phyloP scores from a whole-genome alignment of 2,113 vertebrate genomes.

The Macquaria australasica region DNA sequence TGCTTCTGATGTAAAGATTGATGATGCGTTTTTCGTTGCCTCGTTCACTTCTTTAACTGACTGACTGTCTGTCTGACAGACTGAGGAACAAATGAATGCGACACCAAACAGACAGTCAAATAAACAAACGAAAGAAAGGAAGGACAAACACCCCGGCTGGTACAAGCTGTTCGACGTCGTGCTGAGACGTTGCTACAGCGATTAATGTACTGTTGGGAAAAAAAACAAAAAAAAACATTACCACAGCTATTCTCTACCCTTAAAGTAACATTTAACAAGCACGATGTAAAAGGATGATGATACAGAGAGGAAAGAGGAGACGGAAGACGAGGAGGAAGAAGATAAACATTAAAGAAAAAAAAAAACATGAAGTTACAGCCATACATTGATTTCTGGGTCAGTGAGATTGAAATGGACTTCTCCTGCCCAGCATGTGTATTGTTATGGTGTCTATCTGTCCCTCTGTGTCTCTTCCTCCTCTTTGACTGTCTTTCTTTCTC shows the following conservation, averaged over 20 bases:
- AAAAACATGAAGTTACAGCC: constrained; percentile 83
- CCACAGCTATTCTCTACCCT: constrained; percentile 58
- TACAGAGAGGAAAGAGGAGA: constrained; percentile 24
- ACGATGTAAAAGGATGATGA: constrained; percentile 19
- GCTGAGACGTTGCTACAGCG: constrained; percentile 12
- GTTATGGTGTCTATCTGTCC: constrained; percentile 77
- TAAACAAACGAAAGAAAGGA: constrained; percentile 5
- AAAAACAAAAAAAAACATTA: constrained; percentile 31
- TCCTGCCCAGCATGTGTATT: constrained; percentile 80
- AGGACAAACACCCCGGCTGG: constrained; percentile 38
- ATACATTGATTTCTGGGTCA: constrained; percentile 82
- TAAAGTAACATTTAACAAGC: constrained; percentile 45
- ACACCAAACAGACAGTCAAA: constrained; percentile 34
- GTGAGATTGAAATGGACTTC: constrained; percentile 70
- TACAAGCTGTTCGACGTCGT: constrained; percentile 21
- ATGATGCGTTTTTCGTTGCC: constrained; percentile 33
- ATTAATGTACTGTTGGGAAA: constrained; percentile 6
- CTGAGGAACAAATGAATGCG: constrained; percentile 42
- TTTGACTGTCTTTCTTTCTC: constrained; percentile 43
- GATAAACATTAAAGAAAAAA: constrained; percentile 47
- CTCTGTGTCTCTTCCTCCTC: constrained; percentile 50
- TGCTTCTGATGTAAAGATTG: constrained; percentile 60
- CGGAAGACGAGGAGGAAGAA: constrained; percentile 33
- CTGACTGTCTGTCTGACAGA: constrained; percentile 44
- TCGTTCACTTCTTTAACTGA: constrained; percentile 38